phyloP scores from a whole-genome alignment of 1,140 invertebrate species.

The Steinernema feltiae region DNA sequence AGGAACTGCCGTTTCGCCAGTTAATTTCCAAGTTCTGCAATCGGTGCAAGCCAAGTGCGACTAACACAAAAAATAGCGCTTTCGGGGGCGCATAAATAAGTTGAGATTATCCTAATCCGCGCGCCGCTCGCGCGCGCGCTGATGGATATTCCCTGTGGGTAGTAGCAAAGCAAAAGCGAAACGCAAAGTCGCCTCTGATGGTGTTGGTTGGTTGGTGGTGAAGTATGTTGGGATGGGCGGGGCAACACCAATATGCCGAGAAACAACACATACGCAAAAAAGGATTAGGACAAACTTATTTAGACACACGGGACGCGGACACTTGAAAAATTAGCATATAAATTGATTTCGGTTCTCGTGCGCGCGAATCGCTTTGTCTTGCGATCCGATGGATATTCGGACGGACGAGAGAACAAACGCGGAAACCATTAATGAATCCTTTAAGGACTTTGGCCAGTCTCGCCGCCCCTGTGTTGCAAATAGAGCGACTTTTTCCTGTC shows the following conservation, averaged over 20 bases:
- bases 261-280: constrained; percentile 12
- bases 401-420: not conserved
- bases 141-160: constrained; percentile 13
- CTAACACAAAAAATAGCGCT: constrained; percentile 13
- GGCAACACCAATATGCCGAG: not conserved
- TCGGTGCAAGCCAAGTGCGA: not conserved
- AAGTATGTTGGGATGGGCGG: constrained; percentile 4
- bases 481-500: too few species aligned
- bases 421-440: not conserved
- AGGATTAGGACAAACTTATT: constrained; percentile 12
- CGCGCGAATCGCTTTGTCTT: not conserved
- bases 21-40: too few species aligned
- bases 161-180: not conserved
- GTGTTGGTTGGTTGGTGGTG: not conserved
- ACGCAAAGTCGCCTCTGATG: not conserved
- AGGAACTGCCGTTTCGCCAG: too few species aligned
- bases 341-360: not conserved
- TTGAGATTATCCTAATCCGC: constrained; percentile 11
- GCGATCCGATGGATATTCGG: too few species aligned
- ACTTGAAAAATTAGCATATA: constrained; percentile 12
- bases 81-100: constrained; percentile 9
- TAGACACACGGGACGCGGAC: not conserved
- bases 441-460: too few species aligned
- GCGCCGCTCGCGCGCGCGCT: not conserved
- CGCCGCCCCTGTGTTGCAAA: too few species aligned